These are phyloP conservation scores for Unio delphinus DNA, from an alignment of 2,888 invertebrate genomes.

Conservation along the genomic window DNA sequence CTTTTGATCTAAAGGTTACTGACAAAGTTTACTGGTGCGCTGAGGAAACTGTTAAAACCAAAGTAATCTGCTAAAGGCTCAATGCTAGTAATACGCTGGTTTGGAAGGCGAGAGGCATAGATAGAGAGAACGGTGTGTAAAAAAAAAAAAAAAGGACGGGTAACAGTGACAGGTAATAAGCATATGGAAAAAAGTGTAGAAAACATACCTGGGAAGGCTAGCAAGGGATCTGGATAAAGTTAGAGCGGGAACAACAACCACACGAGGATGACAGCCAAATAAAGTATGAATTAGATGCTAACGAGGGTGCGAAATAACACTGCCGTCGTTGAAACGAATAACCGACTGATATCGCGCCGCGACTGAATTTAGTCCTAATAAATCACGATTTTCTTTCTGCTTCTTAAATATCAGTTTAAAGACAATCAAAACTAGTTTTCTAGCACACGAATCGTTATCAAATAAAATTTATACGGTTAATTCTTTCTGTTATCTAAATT, in stretches of 20 bases:
- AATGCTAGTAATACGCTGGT: no score
- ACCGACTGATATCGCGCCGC: slow-evolving; percentile 5
- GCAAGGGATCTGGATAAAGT: slow-evolving; percentile 57
- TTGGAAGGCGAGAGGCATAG: no score
- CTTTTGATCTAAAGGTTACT: no score
- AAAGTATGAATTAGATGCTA: slow-evolving; percentile 49
- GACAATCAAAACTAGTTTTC: background rate
- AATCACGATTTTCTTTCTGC: no score
- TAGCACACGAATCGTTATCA: background rate
- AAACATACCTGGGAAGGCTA: slow-evolving; percentile 59
- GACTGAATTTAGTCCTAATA: slow-evolving; percentile 21
- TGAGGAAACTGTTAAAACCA: no score
- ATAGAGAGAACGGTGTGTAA: no score
- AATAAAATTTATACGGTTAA: background rate
- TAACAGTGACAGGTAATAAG: slow-evolving; percentile 46
- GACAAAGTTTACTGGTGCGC: no score
- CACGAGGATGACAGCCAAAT: slow-evolving; percentile 51
- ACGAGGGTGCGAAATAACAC: slow-evolving; percentile 38
- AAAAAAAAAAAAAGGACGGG: slow-evolving; percentile 40
- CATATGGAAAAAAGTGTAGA: slow-evolving; percentile 53
- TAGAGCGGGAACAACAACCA: slow-evolving; percentile 50
- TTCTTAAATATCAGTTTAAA: background rate
- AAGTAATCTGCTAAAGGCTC: no score
- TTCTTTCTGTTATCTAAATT: no score
- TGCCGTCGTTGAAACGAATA: slow-evolving; percentile 2